phyloP scores from a whole-genome alignment of 2,797 vertebrate species.

The Todus mexicanus region DNA sequence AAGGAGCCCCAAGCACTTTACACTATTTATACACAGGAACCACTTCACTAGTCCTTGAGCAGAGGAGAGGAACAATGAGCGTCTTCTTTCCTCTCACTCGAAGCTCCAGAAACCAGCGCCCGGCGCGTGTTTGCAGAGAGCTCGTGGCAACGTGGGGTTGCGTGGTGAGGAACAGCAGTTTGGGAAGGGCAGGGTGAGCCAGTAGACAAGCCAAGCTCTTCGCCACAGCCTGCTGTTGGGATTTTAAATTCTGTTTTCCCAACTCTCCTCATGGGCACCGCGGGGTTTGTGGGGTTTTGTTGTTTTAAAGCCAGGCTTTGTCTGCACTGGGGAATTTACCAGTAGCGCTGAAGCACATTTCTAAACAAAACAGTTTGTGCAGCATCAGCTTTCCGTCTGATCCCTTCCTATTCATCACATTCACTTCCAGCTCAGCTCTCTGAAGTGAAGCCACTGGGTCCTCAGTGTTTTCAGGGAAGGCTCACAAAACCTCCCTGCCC shows the following conservation, averaged over 20 bases:
- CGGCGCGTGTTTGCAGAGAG: not conserved
- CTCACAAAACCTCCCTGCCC: not conserved
- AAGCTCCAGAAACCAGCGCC: constrained; percentile 13
- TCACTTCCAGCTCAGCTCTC: not conserved
- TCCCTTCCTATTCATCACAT: constrained; percentile 5
- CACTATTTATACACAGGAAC: constrained; percentile 51
- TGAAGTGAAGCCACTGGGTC: not conserved
- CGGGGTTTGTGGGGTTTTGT: not conserved
- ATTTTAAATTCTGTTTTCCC: not conserved
- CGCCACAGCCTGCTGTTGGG: not conserved
- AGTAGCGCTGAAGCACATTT: not conserved
- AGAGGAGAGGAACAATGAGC: constrained; percentile 11
- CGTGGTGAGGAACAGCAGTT: not conserved
- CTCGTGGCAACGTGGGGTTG: not conserved
- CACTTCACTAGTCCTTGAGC: constrained; percentile 54
- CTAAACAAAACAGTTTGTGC: constrained; percentile 1
- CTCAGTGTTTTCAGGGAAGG: not conserved
- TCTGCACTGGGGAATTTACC: not conserved
- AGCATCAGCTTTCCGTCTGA: constrained; percentile 19
- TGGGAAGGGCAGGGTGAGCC: not conserved
- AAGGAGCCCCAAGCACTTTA: constrained; percentile 29
- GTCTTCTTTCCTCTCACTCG: not conserved
- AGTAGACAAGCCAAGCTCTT: not conserved
- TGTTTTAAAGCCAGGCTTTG: not conserved
- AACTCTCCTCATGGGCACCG: not conserved